Evolutionary conservation across 2,888 invertebrate genomes (phyloP), one percentile per base, ranked within the genome.

Genomic region (Aphidius colemani): DNA sequence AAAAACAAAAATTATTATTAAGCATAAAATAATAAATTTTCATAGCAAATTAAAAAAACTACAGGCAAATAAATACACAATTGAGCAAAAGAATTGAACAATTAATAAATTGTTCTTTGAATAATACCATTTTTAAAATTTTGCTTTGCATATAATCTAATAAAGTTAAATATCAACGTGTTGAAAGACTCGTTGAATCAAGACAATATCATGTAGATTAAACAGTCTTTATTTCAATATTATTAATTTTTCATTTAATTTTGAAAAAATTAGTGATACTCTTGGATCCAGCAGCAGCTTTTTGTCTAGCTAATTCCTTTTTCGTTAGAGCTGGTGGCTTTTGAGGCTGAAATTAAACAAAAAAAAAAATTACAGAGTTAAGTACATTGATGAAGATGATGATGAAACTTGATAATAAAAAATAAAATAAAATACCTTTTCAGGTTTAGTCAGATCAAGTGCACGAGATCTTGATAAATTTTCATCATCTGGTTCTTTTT

Each of bases 211-310:
- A 51, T 18, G 10, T 5, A 5, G 5, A 30, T 30, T 30, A 41
- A n/a, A 53, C 58, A 59, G 59, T 63, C 63, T 58, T 53, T 45
- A 48, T 48, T 11, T 11, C 7, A 13, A 13, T 13, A 11, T 13
- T 40, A 59, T 41, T 11, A 49, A 49, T 44, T n/a, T 53, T 55
- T 77, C 72, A 87, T 77, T 86, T 88, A 80, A 90, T 92, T 71
- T 87, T 88, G 79, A 94, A 94, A 83, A 93, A 93, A 44, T 90
- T 89, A 60, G 90, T 88, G 77, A 94, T 93, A 73, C 87, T 90
- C 83, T 93, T 94, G 41, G 90, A 90, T 58, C 93, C 91, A 73
- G 87, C 86, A 43, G 94, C 93, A 62, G 93, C 90, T 80, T 92
- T 93, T 73, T 88, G 88, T 72, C 89, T 84, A 0, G 90, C 87